These are phyloP conservation scores for Sminthurides aquaticus DNA, from an alignment of 2,888 invertebrate species.

Conservation along the genomic window DNA sequence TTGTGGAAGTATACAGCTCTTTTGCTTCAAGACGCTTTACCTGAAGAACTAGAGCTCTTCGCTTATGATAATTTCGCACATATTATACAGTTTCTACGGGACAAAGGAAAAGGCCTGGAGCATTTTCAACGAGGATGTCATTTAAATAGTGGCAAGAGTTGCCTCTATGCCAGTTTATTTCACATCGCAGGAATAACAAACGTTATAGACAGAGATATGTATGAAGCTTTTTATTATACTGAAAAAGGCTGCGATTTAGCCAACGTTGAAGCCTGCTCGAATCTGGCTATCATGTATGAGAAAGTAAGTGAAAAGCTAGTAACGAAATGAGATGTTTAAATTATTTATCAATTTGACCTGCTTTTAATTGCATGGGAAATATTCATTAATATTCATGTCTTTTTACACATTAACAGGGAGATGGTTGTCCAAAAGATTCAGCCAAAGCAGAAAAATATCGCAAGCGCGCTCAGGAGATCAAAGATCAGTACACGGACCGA, in stretches of 20 bases:
- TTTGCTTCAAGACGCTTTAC: background rate
- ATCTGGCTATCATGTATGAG: conserved; percentile 77
- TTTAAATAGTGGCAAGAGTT: conserved; percentile 59
- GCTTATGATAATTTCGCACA: no score
- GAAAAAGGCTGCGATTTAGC: conserved; percentile 73
- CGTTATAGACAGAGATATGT: conserved; percentile 55
- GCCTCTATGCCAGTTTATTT: conserved; percentile 72
- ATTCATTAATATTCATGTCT: conserved; percentile 43
- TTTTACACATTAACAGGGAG: conserved; percentile 52
- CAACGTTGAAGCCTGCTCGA: conserved; percentile 81
- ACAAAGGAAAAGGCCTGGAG: conserved; percentile 48
- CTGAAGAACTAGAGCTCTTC: background rate
- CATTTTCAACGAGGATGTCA: conserved; percentile 53
- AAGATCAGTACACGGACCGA: conserved; percentile 57
- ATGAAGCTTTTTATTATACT: conserved; percentile 70
- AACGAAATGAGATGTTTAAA: background rate
- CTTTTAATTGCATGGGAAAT: conserved; percentile 14
- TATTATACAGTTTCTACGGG: conserved; percentile 29
- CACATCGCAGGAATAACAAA: conserved; percentile 66
- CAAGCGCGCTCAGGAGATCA: conserved; percentile 61
- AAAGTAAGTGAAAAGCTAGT: conserved; percentile 45
- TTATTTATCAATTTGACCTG: conserved; percentile 1
- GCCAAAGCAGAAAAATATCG: conserved; percentile 66
- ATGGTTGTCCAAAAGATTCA: conserved; percentile 67
- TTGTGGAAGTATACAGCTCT: background rate